Conservation (phyloP, 2,797 vertebrate species). For the Gobio occitaniae region DNA sequence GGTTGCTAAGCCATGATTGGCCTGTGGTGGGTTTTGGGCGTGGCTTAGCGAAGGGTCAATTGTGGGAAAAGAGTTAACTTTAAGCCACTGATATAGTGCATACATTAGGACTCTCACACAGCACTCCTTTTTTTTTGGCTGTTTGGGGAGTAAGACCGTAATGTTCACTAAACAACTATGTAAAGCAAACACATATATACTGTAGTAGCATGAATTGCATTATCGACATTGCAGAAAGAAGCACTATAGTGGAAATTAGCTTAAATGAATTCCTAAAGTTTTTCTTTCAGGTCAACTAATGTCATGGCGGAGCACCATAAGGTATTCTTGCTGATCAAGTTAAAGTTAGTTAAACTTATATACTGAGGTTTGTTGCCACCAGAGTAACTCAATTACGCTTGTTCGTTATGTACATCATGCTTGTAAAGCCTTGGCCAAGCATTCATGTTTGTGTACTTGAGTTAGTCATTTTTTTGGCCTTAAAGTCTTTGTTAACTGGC, state of each 20-base stretch:
- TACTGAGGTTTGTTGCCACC: neutral
- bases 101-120: neutral
- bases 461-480: constrained; percentile 7
- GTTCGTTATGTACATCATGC: neutral
- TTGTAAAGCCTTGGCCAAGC: neutral
- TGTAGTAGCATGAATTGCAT: neutral
- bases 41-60: neutral
- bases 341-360: neutral
- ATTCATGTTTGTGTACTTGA: neutral
- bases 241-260: neutral
- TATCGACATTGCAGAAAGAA: neutral
- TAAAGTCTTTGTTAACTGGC: constrained; percentile 44
- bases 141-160: neutral
- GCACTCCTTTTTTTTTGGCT: neutral
- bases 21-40: no score
- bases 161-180: neutral
- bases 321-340: neutral
- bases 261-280: neutral
- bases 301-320: neutral
- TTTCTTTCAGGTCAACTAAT: neutral
- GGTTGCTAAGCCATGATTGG: no score
- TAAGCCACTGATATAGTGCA: neutral
- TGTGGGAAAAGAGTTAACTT: neutral
- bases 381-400: neutral
- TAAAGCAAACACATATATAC: neutral